Conservation (phyloP, 2,113 vertebrate genomes). For the Tachysurus fulvidraco region DNA sequence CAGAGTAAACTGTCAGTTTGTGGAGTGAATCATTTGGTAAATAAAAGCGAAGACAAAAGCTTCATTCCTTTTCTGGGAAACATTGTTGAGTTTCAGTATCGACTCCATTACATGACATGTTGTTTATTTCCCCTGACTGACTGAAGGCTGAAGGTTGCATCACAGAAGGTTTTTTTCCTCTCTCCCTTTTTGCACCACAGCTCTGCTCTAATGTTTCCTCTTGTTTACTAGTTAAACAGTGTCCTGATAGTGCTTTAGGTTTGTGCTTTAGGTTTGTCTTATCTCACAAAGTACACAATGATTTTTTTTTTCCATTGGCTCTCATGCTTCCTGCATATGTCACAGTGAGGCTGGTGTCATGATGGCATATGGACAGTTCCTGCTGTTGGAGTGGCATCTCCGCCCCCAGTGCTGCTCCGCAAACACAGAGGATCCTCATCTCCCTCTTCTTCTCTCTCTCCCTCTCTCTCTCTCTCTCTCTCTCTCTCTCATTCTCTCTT, state of each 20-base stretch:
- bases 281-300: conserved; percentile 20
- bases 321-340: conserved; percentile 1
- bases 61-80: background rate
- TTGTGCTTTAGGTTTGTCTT: background rate
- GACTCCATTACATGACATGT: background rate
- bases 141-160: background rate
- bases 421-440: conserved; percentile 20
- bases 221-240: conserved; percentile 6
- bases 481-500: too few relatives aligned
- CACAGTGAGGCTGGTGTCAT: conserved; percentile 8
- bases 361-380: conserved; percentile 21
- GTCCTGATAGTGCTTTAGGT: background rate
- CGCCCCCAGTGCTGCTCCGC: background rate
- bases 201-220: background rate
- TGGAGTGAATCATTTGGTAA: background rate
- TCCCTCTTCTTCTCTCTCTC: conserved; percentile 10
- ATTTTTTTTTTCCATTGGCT: background rate
- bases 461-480: background rate
- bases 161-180: background rate
- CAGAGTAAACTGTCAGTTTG: background rate
- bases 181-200: background rate
- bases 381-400: conserved; percentile 19
- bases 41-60: too few relatives aligned
- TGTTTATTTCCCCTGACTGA: background rate
- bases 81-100: background rate